These are phyloP conservation scores for Syngnathus typhle DNA, from an alignment of 2,113 vertebrate genomes.

Conservation along the genomic window DNA sequence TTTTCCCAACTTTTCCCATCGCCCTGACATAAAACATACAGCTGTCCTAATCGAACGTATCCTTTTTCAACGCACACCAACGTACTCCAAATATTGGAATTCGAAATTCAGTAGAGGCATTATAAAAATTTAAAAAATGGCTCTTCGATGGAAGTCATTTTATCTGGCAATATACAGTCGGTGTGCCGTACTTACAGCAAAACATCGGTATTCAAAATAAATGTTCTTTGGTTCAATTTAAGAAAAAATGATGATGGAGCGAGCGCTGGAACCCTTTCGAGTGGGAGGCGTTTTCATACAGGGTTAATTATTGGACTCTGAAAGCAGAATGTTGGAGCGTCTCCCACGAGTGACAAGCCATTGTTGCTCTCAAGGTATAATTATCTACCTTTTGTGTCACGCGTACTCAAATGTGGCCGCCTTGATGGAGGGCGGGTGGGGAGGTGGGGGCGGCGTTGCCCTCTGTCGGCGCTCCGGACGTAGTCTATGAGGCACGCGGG, in stretches of 20 bases:
- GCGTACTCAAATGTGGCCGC: background rate
- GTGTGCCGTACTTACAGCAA: background rate
- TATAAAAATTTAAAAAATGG: too few species aligned
- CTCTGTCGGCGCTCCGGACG: conserved; percentile 39
- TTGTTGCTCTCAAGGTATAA: background rate
- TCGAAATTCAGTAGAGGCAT: background rate
- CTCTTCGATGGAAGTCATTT: background rate
- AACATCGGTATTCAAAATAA: background rate
- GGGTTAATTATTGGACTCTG: background rate
- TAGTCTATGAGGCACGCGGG: conserved; percentile 33
- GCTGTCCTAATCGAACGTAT: too few species aligned
- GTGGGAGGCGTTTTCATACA: background rate
- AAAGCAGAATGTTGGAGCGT: background rate
- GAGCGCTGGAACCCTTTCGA: background rate
- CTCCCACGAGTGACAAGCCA: background rate
- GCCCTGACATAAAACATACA: too few species aligned
- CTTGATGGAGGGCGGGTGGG: background rate
- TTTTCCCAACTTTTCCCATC: too few species aligned
- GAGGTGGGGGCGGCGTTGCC: conserved; percentile 7
- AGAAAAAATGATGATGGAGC: background rate
- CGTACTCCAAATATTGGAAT: too few species aligned
- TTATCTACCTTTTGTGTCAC: conserved; percentile 4
- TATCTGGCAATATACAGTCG: background rate
- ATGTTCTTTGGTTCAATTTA: background rate
- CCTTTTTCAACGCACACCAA: too few species aligned